Conservation (phyloP, 2,888 invertebrate genomes). For the Chironomus tentans region DNA sequence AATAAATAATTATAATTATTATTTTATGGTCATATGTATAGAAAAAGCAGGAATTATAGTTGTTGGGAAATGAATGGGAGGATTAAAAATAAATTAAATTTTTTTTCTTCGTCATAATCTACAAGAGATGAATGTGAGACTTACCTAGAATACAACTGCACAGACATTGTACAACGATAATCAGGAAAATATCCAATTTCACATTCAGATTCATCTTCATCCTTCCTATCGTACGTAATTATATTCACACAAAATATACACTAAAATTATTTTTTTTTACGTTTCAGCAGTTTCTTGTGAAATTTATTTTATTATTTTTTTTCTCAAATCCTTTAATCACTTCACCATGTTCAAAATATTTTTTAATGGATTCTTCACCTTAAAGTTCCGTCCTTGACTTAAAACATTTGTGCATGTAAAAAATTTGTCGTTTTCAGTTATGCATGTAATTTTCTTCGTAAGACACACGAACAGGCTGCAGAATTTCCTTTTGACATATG, state of each 20-base stretch:
- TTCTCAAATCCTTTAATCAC: neutral
- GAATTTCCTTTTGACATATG: too few relatives aligned
- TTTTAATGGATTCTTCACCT: too few relatives aligned
- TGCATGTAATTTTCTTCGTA: constrained; percentile 7
- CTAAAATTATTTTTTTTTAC: neutral
- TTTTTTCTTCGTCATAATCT: neutral
- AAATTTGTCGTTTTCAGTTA: constrained; percentile 9
- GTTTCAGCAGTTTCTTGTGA: too few relatives aligned
- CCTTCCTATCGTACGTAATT: neutral
- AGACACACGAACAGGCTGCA: too few relatives aligned
- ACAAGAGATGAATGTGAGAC: neutral
- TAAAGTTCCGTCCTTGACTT: too few relatives aligned
- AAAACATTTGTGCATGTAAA: too few relatives aligned
- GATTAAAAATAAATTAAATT: constrained; percentile 27
- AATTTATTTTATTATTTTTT: neutral
- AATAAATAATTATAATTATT: neutral
- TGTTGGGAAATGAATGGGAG: neutral
- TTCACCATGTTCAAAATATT: too few relatives aligned
- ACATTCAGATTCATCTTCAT: constrained; percentile 10
- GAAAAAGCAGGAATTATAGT: neutral
- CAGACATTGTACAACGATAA: neutral
- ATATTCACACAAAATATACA: neutral
- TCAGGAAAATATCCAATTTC: constrained; percentile 27
- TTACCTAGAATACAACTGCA: constrained; percentile 11
- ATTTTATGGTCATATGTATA: neutral